phyloP scores from a whole-genome alignment of 2,113 vertebrate genomes.

The Heterochromis multidens region DNA sequence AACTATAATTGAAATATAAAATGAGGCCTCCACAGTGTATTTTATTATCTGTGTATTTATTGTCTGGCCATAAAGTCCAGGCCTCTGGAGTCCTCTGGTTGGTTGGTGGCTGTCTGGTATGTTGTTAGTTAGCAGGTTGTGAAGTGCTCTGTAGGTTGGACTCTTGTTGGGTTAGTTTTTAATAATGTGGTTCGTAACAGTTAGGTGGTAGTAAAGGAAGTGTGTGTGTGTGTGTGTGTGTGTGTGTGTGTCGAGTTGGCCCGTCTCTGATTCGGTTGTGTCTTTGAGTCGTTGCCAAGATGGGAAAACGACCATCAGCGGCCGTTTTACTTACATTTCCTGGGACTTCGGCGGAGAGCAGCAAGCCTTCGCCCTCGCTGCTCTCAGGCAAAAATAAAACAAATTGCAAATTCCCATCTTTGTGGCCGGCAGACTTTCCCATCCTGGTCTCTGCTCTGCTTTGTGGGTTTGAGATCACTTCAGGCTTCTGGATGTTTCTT shows the following conservation, averaged over 20 bases:
- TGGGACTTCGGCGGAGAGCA: neutral
- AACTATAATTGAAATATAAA: neutral
- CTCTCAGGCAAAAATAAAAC: neutral
- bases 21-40: neutral
- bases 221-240: constrained; percentile 1
- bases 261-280: constrained; percentile 2
- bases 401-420: neutral
- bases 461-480: constrained; percentile 56
- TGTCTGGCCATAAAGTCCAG: constrained; percentile 4
- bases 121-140: neutral
- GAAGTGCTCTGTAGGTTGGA: neutral
- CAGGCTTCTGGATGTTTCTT: constrained; percentile 41
- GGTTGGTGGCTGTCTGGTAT: neutral
- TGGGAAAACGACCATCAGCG: constrained; percentile 20
- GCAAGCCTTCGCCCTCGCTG: neutral
- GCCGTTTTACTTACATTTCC: neutral
- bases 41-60: constrained; percentile 38
- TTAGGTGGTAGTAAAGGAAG: constrained; percentile 26
- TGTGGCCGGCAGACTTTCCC: constrained; percentile 1
- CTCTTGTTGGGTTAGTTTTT: neutral
- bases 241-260: neutral
- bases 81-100: constrained; percentile 11
- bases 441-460: neutral
- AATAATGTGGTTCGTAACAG: constrained; percentile 20
- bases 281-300: neutral